These are phyloP conservation scores for Cricetomys ansorgei DNA, from an alignment of 2,113 vertebrate genomes.

Conservation along the genomic window DNA sequence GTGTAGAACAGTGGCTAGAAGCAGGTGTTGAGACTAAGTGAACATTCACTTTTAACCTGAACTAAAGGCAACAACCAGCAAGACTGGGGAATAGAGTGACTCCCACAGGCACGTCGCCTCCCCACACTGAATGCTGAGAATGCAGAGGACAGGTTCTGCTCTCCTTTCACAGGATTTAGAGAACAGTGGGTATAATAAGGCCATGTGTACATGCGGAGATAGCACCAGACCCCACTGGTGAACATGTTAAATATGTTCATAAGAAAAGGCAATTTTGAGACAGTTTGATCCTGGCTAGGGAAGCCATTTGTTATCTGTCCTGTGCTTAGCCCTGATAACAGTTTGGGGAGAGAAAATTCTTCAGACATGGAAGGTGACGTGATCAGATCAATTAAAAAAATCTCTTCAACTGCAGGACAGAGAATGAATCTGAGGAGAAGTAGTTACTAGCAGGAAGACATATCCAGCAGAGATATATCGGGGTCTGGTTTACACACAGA, in stretches of 20 bases:
- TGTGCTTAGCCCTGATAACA: neutral
- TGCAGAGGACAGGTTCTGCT: neutral
- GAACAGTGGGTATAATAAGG: neutral
- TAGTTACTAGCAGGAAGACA: neutral
- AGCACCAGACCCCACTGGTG: neutral
- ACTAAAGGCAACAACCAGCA: conserved; percentile 39
- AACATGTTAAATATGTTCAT: neutral
- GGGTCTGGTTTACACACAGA: neutral
- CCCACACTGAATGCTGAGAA: neutral
- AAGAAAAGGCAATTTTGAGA: neutral
- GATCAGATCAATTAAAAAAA: conserved; percentile 10
- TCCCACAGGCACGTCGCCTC: neutral
- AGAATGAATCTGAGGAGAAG: neutral
- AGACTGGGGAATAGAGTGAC: neutral
- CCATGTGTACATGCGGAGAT: neutral
- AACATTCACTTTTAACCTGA: conserved; percentile 25
- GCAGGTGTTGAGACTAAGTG: neutral
- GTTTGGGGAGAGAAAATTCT: neutral
- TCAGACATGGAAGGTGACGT: neutral
- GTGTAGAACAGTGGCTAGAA: neutral
- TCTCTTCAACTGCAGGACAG: neutral
- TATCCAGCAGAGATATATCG: neutral
- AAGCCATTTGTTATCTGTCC: neutral
- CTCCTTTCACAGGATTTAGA: neutral
- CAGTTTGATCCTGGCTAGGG: neutral